These are phyloP conservation scores for Temnothorax curvispinosus DNA, from an alignment of 1,140 invertebrate genomes.

Conservation along the genomic window DNA sequence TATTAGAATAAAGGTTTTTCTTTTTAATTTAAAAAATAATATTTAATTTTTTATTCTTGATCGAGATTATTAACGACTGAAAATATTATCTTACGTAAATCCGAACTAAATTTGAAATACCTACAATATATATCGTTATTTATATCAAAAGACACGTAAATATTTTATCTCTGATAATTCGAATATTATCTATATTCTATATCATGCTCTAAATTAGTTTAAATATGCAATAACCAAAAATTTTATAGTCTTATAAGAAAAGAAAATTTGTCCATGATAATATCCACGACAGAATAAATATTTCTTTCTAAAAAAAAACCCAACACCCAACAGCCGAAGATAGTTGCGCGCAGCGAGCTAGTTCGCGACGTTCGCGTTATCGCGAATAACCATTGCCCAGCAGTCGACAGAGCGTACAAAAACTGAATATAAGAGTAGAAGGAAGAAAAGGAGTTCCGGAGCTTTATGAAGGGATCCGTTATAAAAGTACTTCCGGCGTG, in stretches of 20 bases:
- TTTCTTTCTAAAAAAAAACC: neutral
- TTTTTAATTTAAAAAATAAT: neutral
- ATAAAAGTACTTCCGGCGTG: slow-evolving; percentile 75
- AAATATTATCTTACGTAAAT: neutral
- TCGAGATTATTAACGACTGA: neutral
- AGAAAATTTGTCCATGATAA: neutral
- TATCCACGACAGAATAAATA: slow-evolving; percentile 6
- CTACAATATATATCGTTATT: neutral
- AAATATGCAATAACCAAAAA: neutral
- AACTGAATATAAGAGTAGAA: slow-evolving; percentile 67
- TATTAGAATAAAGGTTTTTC: neutral
- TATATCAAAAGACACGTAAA: neutral
- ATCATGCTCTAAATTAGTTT: neutral
- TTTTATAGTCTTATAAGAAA: neutral
- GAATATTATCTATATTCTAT: neutral
- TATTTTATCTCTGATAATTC: slow-evolving; percentile 2
- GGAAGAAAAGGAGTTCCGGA: slow-evolving; percentile 63
- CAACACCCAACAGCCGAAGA: neutral
- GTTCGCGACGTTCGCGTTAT: slow-evolving; percentile 41
- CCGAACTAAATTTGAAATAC: neutral
- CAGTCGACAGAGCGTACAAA: slow-evolving; percentile 49
- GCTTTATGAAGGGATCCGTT: slow-evolving; percentile 74
- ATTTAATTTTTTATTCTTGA: neutral
- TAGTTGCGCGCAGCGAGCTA: neutral
- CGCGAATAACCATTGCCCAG: slow-evolving; percentile 52